Percentiles rank a stretch among this genome's conserved stretches.
phyloP scores from a whole-genome alignment of 1,140 invertebrate genomes.

The Chironomus striatipennis region DNA sequence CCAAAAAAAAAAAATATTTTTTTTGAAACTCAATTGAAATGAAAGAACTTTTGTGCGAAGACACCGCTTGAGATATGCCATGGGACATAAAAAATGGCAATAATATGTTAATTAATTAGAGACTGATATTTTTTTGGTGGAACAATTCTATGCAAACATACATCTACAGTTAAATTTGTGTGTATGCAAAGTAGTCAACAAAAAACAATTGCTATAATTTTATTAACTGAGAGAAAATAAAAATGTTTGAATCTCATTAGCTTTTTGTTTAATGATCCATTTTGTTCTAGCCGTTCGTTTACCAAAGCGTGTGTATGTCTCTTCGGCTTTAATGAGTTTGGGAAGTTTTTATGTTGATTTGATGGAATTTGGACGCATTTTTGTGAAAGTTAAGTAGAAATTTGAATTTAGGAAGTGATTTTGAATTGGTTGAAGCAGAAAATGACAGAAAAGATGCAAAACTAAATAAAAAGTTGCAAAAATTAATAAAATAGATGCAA shows the following conservation, averaged over 20 bases:
- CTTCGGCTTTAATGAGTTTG: too few species aligned
- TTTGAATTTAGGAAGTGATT: too few species aligned
- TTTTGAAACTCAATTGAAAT: too few species aligned
- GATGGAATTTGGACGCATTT: too few species aligned
- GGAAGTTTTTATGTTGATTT: too few species aligned
- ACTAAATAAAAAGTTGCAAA: too few species aligned
- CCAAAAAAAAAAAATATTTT: too few species aligned
- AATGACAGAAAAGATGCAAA: too few species aligned
- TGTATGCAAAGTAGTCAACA: background rate
- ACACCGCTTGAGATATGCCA: background rate
- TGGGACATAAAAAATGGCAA: background rate
- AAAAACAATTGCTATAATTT: constrained; percentile 8
- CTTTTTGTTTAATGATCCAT: constrained; percentile 5
- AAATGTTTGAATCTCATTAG: constrained; percentile 4
- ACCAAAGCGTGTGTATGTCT: background rate
- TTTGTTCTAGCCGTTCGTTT: background rate
- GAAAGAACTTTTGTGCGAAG: background rate
- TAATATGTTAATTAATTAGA: constrained; percentile 21
- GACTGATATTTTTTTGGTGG: background rate
- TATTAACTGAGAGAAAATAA: background rate
- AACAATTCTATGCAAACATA: background rate
- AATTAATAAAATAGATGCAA: too few species aligned
- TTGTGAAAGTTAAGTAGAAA: too few species aligned
- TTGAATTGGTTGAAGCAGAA: too few species aligned
- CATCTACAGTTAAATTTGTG: background rate